Percentiles rank a stretch among this genome's conserved stretches.
phyloP scores from a whole-genome alignment of 1,140 invertebrate species.

The Geopemphigus sp. region DNA sequence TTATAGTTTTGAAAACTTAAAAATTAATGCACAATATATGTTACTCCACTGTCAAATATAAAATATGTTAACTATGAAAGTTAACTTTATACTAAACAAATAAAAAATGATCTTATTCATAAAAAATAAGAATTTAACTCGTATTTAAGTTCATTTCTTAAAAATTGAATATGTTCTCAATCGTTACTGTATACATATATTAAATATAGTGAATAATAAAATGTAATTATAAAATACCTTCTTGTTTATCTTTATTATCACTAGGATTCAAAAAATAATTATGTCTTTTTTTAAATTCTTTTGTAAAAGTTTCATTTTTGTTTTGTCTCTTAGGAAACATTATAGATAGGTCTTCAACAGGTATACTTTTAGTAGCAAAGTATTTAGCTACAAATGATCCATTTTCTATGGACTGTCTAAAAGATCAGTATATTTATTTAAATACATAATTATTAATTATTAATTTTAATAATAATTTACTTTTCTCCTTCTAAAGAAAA shows the following conservation, averaged over 20 bases:
- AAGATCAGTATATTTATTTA: background rate
- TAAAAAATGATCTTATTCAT: too few species aligned
- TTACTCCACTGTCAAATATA: too few species aligned
- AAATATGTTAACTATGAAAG: too few species aligned
- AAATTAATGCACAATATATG: too few species aligned
- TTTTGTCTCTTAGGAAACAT: constrained; percentile 26
- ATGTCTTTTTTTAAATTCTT: background rate
- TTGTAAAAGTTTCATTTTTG: constrained; percentile 19
- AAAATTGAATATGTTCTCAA: too few species aligned
- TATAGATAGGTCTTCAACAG: constrained; percentile 37
- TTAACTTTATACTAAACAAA: too few species aligned
- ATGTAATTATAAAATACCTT: constrained; percentile 15
- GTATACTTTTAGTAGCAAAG: constrained; percentile 45
- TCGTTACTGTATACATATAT: too few species aligned
- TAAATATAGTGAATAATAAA: background rate
- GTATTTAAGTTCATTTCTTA: too few species aligned
- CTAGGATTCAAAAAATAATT: background rate
- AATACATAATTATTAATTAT: background rate
- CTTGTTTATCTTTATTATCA: background rate
- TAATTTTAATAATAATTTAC: constrained; percentile 10
- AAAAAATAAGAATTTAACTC: too few species aligned
- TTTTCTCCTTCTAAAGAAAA: constrained; percentile 43
- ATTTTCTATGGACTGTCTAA: constrained; percentile 30
- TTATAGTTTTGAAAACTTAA: too few species aligned
- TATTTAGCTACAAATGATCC: constrained; percentile 35